Evolutionary conservation across 1,140 invertebrate genomes (phyloP).

Genomic region (Nymphalis io): DNA sequence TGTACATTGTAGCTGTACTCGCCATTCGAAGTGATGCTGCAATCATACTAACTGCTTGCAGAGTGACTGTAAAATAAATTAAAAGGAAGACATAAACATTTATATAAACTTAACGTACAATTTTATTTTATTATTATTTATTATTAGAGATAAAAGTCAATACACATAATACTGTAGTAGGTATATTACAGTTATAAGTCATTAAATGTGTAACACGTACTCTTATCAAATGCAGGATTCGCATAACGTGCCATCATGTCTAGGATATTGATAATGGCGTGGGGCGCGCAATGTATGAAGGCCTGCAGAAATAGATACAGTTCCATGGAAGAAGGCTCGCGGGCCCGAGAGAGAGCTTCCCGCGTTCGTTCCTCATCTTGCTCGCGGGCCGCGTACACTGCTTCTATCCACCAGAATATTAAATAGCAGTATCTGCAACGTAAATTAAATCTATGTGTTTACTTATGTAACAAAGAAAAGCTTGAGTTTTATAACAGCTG

Average conservation of each 20-base stretch:
- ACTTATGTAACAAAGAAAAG: constrained; percentile 13
- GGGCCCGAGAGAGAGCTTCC: constrained; percentile 81
- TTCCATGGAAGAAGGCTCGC: constrained; percentile 84
- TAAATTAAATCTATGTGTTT: constrained; percentile 23
- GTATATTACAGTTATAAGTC: neutral
- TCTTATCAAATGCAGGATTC: constrained; percentile 61
- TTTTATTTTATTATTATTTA: too few species aligned
- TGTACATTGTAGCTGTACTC: constrained; percentile 85
- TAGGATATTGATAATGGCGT: constrained; percentile 82
- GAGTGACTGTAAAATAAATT: constrained; percentile 75
- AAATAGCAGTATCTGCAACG: constrained; percentile 82
- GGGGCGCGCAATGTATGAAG: constrained; percentile 87
- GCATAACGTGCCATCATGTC: constrained; percentile 57
- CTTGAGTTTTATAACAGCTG: neutral
- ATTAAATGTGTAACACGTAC: constrained; percentile 45
- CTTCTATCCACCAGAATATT: constrained; percentile 87
- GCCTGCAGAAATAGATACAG: constrained; percentile 87
- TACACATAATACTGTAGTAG: too few species aligned
- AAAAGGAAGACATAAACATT: neutral
- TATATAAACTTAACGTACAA: too few species aligned
- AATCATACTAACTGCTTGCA: constrained; percentile 84
- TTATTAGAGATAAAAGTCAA: too few species aligned
- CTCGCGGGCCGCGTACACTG: constrained; percentile 79
- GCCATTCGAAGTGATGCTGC: constrained; percentile 85
- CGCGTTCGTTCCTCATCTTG: constrained; percentile 81